A percentile compares a stretch with the other conserved stretches of the same genome.
phyloP scores from a whole-genome alignment of 2,888 invertebrate species.

The Temnothorax ravouxi region DNA sequence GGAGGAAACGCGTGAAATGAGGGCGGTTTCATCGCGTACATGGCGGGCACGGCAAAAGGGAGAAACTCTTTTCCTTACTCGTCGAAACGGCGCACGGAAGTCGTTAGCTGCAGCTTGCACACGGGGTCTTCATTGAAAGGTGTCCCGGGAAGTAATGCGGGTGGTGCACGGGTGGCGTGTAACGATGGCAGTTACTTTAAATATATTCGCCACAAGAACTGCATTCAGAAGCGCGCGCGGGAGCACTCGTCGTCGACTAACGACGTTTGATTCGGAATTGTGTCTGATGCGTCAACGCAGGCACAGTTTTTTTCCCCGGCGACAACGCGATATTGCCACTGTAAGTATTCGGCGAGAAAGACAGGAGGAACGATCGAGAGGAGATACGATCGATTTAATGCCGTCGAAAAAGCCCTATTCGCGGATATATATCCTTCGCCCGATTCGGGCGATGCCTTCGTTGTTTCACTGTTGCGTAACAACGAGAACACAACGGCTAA shows the following conservation, averaged over 20 bases:
- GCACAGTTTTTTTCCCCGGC: background rate
- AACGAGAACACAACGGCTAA: background rate
- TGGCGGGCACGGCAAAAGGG: background rate
- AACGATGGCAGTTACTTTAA: conserved; percentile 70
- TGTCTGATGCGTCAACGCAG: background rate
- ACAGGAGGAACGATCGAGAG: background rate
- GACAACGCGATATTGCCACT: background rate
- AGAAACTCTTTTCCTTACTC: conserved; percentile 39
- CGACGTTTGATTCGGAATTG: conserved; percentile 41
- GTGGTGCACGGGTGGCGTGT: conserved; percentile 49
- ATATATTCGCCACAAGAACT: conserved; percentile 49
- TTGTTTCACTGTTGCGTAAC: background rate
- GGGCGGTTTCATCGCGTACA: background rate
- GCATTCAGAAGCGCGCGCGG: conserved; percentile 29
- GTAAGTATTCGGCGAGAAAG: background rate
- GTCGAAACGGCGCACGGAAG: conserved; percentile 38
- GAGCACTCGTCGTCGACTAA: conserved; percentile 19
- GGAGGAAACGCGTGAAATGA: background rate
- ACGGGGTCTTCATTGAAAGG: conserved; percentile 61
- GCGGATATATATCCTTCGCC: background rate
- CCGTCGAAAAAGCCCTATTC: background rate
- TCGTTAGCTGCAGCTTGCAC: conserved; percentile 71
- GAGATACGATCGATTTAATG: conserved; percentile 18
- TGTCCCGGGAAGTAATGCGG: conserved; percentile 49
- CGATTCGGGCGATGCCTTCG: background rate